A percentile compares a stretch with the other conserved stretches of the same genome.
These are phyloP conservation scores for Callitettix versicolor DNA, from an alignment of 1,140 invertebrate genomes.

Conservation along the genomic window DNA sequence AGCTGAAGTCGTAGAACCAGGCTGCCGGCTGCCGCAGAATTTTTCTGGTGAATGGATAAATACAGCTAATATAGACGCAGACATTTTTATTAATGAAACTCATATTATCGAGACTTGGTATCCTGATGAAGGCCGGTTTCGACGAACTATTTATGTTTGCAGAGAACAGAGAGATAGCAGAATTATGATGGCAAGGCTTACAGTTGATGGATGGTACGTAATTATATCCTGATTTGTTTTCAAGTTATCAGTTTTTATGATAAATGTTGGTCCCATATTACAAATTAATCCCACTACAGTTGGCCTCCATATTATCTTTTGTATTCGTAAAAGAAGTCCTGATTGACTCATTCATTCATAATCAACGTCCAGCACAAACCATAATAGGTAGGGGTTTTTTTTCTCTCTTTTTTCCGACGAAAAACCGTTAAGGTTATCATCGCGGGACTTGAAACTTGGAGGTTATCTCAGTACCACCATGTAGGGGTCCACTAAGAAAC, in stretches of 20 bases:
- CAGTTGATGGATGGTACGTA: conserved; percentile 82
- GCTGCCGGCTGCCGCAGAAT: conserved; percentile 85
- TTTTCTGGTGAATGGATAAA: conserved; percentile 94
- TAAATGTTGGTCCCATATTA: too few relatives aligned
- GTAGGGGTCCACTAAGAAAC: too few relatives aligned
- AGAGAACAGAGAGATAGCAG: conserved; percentile 75
- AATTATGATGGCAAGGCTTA: conserved; percentile 84
- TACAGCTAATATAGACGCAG: conserved; percentile 89
- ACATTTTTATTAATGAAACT: conserved; percentile 88
- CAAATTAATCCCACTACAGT: too few relatives aligned
- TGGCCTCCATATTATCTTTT: too few relatives aligned
- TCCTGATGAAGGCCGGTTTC: conserved; percentile 78
- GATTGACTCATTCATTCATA: too few relatives aligned
- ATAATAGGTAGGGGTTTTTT: too few relatives aligned
- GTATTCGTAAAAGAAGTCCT: too few relatives aligned
- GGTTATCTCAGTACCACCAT: too few relatives aligned
- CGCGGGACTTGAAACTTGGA: too few relatives aligned
- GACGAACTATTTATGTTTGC: conserved; percentile 89
- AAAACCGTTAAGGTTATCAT: too few relatives aligned
- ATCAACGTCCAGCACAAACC: too few relatives aligned
- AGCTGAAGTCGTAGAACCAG: conserved; percentile 76
- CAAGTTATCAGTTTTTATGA: conserved; percentile 4
- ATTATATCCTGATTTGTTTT: neutral
- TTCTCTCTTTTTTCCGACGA: too few relatives aligned
- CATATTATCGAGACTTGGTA: conserved; percentile 92